These are phyloP conservation scores for Ormyrus nitidulus DNA, from an alignment of 2,888 invertebrate species.

Conservation along the genomic window DNA sequence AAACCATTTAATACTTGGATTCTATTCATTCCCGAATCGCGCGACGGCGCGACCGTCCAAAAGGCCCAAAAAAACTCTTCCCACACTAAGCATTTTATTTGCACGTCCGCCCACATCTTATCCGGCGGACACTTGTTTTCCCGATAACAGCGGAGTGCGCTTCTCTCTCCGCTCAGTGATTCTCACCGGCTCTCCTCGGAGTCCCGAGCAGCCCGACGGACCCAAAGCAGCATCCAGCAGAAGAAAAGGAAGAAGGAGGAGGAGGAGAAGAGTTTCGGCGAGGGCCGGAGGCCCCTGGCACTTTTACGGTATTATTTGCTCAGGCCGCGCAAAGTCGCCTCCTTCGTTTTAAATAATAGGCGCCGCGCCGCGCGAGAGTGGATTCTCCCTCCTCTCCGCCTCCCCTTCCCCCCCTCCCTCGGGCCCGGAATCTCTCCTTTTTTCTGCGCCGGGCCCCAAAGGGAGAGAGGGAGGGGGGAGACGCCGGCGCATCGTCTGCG, in stretches of 20 bases:
- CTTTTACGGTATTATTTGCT: constrained; percentile 56
- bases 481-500: constrained; percentile 50
- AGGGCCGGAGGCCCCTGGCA: constrained; percentile 16
- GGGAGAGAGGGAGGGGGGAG: not conserved
- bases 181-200: not conserved
- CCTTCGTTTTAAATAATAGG: constrained; percentile 55
- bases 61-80: no score
- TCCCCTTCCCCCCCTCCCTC: constrained; percentile 11
- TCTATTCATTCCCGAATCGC: no score
- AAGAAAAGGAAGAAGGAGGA: constrained; percentile 1
- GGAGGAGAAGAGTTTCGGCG: not conserved
- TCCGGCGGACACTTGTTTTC: not conserved
- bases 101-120: not conserved
- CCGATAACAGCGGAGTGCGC: not conserved
- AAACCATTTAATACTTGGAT: no score
- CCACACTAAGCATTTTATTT: no score
- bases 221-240: not conserved
- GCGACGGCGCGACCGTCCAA: no score
- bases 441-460: not conserved
- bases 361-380: constrained; percentile 35
- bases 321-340: constrained; percentile 29
- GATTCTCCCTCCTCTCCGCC: constrained; percentile 17
- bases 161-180: not conserved
- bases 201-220: not conserved
- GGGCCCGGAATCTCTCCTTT: constrained; percentile 15